Evolutionary conservation across 2,113 vertebrate genomes (phyloP).

Genomic region (Tenrec ecaudatus): DNA sequence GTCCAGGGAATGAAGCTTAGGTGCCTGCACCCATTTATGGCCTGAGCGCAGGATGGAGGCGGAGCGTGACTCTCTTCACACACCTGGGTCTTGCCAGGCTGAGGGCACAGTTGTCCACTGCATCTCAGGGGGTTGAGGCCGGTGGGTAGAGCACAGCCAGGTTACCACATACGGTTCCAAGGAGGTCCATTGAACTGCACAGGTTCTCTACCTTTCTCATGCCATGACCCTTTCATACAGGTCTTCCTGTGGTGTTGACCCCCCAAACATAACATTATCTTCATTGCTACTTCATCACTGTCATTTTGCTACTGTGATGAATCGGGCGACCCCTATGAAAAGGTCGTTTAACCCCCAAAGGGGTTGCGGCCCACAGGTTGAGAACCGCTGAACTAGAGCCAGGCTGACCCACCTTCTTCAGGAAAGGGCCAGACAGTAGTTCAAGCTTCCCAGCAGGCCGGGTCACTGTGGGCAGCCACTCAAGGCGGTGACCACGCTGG

Average conservation of each 20-base stretch:
- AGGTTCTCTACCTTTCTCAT: no score
- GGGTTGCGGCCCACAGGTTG: no score
- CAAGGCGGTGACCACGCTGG: accelerated
- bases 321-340: no score
- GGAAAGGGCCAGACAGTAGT: not conserved
- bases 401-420: not conserved
- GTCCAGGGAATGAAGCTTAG: not conserved
- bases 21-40: accelerated
- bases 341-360: no score
- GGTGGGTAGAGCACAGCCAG: not conserved
- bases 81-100: not conserved
- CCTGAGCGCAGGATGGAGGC: not conserved
- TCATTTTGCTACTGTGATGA: not conserved
- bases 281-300: no score
- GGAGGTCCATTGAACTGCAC: not conserved
- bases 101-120: not conserved
- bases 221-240: no score
- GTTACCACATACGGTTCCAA: not conserved
- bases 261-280: no score
- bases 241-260: no score
- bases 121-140: not conserved
- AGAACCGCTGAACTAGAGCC: not conserved
- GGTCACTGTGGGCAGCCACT: not conserved
- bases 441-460: not conserved
- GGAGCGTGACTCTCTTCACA: not conserved